Percentiles rank a stretch among this genome's conserved stretches.
These are phyloP conservation scores for Armadillidium nasatum DNA, from an alignment of 1,140 invertebrate species.

Conservation along the genomic window DNA sequence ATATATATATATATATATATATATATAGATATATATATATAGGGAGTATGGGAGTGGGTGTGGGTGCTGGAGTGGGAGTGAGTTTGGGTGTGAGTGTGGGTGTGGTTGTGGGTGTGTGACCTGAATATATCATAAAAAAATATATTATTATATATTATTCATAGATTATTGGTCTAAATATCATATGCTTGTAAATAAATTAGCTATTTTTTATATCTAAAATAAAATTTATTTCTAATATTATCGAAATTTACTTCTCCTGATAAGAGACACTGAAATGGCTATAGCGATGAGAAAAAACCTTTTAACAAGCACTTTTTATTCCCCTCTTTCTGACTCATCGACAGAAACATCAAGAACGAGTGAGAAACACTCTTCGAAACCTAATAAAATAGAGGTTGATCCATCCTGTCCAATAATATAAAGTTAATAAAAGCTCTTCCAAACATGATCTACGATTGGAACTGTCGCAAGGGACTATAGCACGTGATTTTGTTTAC, in stretches of 20 bases:
- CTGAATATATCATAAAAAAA: no score
- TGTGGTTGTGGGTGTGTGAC: no score
- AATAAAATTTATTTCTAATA: background rate
- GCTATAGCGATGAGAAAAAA: background rate
- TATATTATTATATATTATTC: background rate
- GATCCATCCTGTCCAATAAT: conserved; percentile 1
- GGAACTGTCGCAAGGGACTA: background rate
- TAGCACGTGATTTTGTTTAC: conserved; percentile 4
- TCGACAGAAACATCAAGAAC: background rate
- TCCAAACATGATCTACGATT: conserved; percentile 7
- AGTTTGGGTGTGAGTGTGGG: no score
- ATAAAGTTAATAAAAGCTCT: conserved; percentile 2
- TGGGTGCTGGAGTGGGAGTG: no score
- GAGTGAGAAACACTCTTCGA: background rate
- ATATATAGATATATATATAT: no score
- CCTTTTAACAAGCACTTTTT: background rate
- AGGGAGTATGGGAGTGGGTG: no score
- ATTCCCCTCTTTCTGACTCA: background rate
- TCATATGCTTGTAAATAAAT: background rate
- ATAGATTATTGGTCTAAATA: background rate
- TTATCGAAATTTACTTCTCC: background rate
- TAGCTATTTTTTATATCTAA: background rate
- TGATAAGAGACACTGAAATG: background rate
- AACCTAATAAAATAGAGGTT: background rate
- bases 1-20: no score